Evolutionary conservation across 2,888 invertebrate genomes (phyloP), one percentile per base, ranked within the genome.

Genomic region (Dolichopus griseipennis): DNA sequence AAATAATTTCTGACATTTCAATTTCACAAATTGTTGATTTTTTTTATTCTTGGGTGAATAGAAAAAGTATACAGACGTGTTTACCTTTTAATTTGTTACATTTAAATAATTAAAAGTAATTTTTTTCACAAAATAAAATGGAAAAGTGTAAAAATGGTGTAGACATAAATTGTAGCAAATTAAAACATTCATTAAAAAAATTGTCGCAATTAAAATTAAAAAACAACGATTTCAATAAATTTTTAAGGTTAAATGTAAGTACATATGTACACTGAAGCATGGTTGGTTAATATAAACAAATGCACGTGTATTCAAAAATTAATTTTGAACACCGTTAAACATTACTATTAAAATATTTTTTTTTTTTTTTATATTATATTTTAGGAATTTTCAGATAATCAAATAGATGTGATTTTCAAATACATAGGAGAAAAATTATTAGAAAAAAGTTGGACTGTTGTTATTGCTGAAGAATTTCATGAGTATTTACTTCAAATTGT

Each of bases 371-470:
- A n/a, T n/a, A n/a, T n/a, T n/a, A n/a, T n/a, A n/a, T n/a, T 52
- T 15, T 52, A 52, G 52, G 52, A 52, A 52, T 52, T 52, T 15
- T 52, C 37, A 21, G 62, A 68, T 15, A 65, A 66, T 12, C 68
- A 73, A 66, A 64, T 72, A 22, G 67, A 72, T 64, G 61, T 65
- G 41, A 67, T 72, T 22, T 61, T 72, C 8, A 33, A 67, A 1
- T 66, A 65, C 33, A 37, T 73, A 12, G 63, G 67, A 27, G 37
- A 67, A 34, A 64, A 69, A 15, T 43, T 71, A 8, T 6, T 71
- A 8, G 66, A 82, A 68, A 80, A 83, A 68, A 78, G 83, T 41
- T 83, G 84, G 80, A 85, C 85, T 27, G 76, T 82, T 67, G 77
- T 84, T 68, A 84, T 89, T 70, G 83, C 85, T 18, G 15, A 52